phyloP scores from a whole-genome alignment of 1,140 invertebrate genomes.

The Drosophila busckii region DNA sequence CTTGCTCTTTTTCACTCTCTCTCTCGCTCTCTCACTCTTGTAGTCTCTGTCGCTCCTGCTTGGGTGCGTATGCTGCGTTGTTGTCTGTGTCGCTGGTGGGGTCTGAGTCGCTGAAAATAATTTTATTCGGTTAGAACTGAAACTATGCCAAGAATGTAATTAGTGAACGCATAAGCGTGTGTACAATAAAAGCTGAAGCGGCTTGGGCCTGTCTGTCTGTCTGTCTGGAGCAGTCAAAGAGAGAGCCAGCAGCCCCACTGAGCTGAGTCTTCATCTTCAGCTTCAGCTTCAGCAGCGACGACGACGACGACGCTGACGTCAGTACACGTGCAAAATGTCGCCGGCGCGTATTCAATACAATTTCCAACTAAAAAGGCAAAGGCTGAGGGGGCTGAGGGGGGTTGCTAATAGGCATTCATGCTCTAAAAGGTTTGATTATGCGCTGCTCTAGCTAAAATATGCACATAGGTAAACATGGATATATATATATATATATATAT shows the following conservation, averaged over 20 bases:
- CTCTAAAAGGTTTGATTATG: no score
- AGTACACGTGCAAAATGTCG: slow-evolving; percentile 29
- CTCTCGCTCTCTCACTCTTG: no score
- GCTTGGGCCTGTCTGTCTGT: no score
- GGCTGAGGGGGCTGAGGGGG: slow-evolving; percentile 2
- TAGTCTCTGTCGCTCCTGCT: no score
- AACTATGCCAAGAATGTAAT: slow-evolving; percentile 95
- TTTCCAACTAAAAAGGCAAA: slow-evolving; percentile 13
- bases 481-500: no score
- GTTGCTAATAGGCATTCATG: no score
- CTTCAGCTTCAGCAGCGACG: slow-evolving; percentile 15
- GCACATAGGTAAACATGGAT: no score
- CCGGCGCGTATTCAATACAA: slow-evolving; percentile 26
- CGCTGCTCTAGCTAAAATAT: no score
- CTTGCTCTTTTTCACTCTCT: no score
- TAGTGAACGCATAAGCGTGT: slow-evolving; percentile 86
- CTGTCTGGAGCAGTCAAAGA: slow-evolving; percentile 71
- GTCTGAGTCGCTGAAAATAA: slow-evolving; percentile 59
- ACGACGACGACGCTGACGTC: slow-evolving; percentile 16
- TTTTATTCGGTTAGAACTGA: slow-evolving; percentile 79
- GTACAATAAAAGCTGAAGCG: slow-evolving; percentile 56
- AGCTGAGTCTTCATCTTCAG: slow-evolving; percentile 36
- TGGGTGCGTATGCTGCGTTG: neutral
- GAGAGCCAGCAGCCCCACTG: slow-evolving; percentile 27
- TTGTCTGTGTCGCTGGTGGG: slow-evolving; percentile 6